These are phyloP conservation scores for Myrmecophaga tridactyla DNA, from an alignment of 2,113 vertebrate genomes.

Conservation along the genomic window DNA sequence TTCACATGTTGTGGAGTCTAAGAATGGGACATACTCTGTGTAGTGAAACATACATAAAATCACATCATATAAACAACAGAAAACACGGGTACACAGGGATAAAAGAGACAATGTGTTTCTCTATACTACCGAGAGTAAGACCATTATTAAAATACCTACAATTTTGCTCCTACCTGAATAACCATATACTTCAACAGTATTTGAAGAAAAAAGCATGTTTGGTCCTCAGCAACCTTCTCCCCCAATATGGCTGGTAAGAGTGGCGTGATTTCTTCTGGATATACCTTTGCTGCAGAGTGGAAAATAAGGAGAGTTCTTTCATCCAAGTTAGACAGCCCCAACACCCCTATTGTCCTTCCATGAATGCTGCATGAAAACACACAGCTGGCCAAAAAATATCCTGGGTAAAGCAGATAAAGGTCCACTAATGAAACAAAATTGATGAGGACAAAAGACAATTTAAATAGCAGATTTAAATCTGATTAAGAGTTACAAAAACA, in stretches of 20 bases:
- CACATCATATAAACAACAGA: background rate
- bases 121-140: background rate
- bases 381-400: background rate
- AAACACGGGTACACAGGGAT: background rate
- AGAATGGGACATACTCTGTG: background rate
- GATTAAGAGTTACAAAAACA: background rate
- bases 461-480: background rate
- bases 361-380: background rate
- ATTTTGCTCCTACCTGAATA: slow-evolving; percentile 88
- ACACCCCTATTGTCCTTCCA: background rate
- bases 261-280: slow-evolving; percentile 95
- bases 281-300: slow-evolving; percentile 89
- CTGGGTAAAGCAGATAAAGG: background rate
- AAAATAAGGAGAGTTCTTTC: slow-evolving; percentile 34
- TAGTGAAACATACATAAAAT: slow-evolving; percentile 21
- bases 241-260: slow-evolving; percentile 92
- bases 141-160: background rate
- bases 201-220: slow-evolving; percentile 96
- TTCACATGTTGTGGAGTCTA: background rate
- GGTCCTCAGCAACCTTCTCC: slow-evolving; percentile 94
- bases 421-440: background rate
- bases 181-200: slow-evolving; percentile 96
- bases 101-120: background rate
- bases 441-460: background rate
- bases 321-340: background rate